These are phyloP conservation scores for Scolanthus callimorphus DNA, from an alignment of 92 coral and sea anemone species.

Conservation along the genomic window DNA sequence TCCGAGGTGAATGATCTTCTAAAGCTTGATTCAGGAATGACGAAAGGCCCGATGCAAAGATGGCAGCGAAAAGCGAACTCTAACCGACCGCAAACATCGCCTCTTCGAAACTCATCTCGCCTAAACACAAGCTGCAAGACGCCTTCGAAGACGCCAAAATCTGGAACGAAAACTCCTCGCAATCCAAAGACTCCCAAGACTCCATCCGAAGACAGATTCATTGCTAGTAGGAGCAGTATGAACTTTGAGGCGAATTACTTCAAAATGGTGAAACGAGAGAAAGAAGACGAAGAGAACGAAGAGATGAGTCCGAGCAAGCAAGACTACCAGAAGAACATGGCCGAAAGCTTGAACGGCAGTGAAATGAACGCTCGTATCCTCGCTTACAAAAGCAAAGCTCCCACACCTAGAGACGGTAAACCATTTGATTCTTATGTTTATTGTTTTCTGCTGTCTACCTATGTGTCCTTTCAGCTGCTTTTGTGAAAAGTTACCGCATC, in stretches of 20 bases:
- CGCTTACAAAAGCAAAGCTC: constrained; percentile 88
- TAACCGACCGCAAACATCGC: constrained; percentile 69
- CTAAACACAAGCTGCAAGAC: constrained; percentile 81
- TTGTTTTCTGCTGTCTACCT: too few species aligned
- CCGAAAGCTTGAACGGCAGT: constrained; percentile 78
- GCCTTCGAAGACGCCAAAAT: constrained; percentile 90
- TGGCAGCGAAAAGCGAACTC: constrained; percentile 88
- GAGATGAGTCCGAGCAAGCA: constrained; percentile 78
- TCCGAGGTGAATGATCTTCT: constrained; percentile 83
- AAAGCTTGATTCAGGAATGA: constrained; percentile 87
- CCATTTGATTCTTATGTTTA: too few species aligned
- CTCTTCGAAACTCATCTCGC: constrained; percentile 66
- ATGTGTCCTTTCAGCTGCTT: too few species aligned
- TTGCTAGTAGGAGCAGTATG: constrained; percentile 90
- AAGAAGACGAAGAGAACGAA: constrained; percentile 72
- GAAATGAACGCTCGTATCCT: constrained; percentile 84
- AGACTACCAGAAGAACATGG: constrained; percentile 85
- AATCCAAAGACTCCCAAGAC: constrained; percentile 86
- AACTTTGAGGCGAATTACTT: constrained; percentile 86
- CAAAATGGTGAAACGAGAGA: constrained; percentile 73
- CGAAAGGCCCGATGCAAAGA: constrained; percentile 88
- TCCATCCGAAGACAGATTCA: constrained; percentile 96
- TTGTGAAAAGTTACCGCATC: too few species aligned
- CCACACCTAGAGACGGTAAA: constrained; percentile 93
- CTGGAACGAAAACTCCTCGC: constrained; percentile 77